Evolutionary conservation across 92 coral and sea anemone species (phyloP).

Genomic region (Porites evermanni): DNA sequence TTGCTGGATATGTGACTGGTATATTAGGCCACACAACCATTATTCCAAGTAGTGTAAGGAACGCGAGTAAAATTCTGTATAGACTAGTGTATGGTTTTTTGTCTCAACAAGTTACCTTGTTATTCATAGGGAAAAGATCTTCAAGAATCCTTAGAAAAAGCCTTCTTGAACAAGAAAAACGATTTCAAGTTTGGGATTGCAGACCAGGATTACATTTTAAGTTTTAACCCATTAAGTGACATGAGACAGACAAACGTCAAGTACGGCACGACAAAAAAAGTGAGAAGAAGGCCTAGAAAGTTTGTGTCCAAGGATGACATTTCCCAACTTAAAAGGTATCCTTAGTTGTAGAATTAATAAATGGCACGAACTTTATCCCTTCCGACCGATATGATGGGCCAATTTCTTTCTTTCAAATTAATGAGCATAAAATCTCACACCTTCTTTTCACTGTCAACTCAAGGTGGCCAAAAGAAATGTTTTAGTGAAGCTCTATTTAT

Average conservation of each 20-base stretch:
- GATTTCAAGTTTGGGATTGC: constrained; percentile 18
- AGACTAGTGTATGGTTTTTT: neutral
- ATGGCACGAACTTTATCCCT: too few species aligned
- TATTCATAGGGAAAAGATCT: constrained; percentile 20
- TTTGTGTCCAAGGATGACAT: constrained; percentile 17
- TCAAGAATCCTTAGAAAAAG: constrained; percentile 21
- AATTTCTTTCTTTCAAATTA: too few species aligned
- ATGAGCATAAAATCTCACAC: too few species aligned
- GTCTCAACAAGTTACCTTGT: neutral
- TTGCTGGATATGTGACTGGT: too few species aligned
- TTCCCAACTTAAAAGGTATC: constrained; percentile 1
- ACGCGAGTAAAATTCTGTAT: neutral
- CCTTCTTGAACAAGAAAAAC: neutral
- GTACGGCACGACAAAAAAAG: constrained; percentile 31
- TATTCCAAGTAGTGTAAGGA: too few species aligned
- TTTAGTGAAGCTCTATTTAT: too few species aligned
- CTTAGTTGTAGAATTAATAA: too few species aligned
- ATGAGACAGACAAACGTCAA: constrained; percentile 37
- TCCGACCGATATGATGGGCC: too few species aligned
- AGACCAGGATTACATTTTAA: constrained; percentile 23
- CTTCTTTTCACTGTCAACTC: too few species aligned
- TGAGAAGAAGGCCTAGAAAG: constrained; percentile 16
- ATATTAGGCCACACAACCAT: too few species aligned
- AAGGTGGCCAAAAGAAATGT: too few species aligned
- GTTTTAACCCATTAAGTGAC: neutral